A percentile compares a stretch with the other conserved stretches of the same genome.
phyloP scores from a whole-genome alignment of 2,797 vertebrate species.

The Carapus acus region DNA sequence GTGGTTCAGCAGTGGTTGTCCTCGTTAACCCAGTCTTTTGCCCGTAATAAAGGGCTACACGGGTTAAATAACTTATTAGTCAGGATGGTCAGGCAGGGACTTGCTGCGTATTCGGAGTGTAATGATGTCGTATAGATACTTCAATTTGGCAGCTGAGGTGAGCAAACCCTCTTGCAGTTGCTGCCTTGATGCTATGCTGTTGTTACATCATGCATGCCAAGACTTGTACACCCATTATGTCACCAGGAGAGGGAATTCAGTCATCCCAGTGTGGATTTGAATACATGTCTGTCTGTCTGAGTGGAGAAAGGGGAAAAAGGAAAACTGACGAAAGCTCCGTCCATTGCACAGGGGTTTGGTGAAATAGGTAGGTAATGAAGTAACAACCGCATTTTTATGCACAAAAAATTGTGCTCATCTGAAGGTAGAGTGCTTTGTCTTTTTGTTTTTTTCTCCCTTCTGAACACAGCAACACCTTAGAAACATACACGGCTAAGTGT shows the following conservation, averaged over 20 bases:
- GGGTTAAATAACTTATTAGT: constrained; percentile 31
- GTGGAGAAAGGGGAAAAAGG: too few relatives aligned
- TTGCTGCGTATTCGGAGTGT: not conserved
- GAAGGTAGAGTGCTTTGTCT: too few relatives aligned
- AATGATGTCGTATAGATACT: not conserved
- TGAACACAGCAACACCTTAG: too few relatives aligned
- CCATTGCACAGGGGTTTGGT: constrained; percentile 22
- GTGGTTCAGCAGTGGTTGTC: constrained; percentile 1
- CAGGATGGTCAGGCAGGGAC: constrained; percentile 9
- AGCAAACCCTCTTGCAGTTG: not conserved
- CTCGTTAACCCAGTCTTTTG: constrained; percentile 17
- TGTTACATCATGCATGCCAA: constrained; percentile 54
- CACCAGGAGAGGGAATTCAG: constrained; percentile 46
- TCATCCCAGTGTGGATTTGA: constrained; percentile 29
- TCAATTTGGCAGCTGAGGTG: not conserved
- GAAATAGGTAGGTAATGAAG: constrained; percentile 5
- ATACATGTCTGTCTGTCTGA: constrained; percentile 33
- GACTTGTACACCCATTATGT: constrained; percentile 45
- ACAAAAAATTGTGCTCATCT: too few relatives aligned
- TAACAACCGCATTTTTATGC: too few relatives aligned
- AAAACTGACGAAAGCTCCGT: constrained; percentile 21
- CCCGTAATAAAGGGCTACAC: constrained; percentile 29
- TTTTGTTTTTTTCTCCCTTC: too few relatives aligned
- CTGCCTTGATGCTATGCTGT: constrained; percentile 23
- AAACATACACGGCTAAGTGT: constrained; percentile 18